Base-by-base conservation (phyloP, 2,113 vertebrate species). In the Eclectus roratus region DNA sequence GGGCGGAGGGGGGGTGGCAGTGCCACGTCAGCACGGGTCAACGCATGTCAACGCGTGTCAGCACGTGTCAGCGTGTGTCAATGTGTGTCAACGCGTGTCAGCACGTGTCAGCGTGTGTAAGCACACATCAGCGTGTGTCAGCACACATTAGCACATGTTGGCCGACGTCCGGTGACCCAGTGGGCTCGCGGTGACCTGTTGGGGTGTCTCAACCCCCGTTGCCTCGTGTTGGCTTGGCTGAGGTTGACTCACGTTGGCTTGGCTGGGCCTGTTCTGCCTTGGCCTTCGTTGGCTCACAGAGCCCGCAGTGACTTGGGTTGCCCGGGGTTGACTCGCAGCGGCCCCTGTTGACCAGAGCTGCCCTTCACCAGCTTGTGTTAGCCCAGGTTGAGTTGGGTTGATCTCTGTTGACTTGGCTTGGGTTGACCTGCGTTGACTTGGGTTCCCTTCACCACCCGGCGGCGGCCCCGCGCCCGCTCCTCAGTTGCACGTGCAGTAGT, bases 401-500 rank as follows among this genome's bases (percentile, higher is more conserved):
- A 1, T 28, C 5, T 31, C 10, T 11, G 29, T 24, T 25, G 49
- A 24, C 13, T 4, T 52, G 2, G 4, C 8, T 63, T 61, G 28
- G 19, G 10, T 41, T 64, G 61, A 3, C 61, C 4, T 11, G 1
- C 1, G 1, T 35, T 52, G 56, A 0, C 5, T 17, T 7, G 35
- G 29, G 3, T 39, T 65, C 12, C 19, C 31, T 20, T 11, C 18
- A 19, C 18, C 17, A 7, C 61, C 61, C 4, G 5, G 11, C 13
- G 29, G 4, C 12, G 2, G 18, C 14, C 6, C 49, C 2, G 14
- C 15, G 18, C 31, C 8, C 1, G 1, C 55, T 0, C 13, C 61
- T 97, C 71, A 97, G 37, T 18, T 78, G 70, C 98, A 98, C 53
- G 70, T 96, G 94, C 98, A 98, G 95, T 98, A 98, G 63, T 97